phyloP scores from a whole-genome alignment of 2,888 invertebrate species.

The Anarsia innoxiella region DNA sequence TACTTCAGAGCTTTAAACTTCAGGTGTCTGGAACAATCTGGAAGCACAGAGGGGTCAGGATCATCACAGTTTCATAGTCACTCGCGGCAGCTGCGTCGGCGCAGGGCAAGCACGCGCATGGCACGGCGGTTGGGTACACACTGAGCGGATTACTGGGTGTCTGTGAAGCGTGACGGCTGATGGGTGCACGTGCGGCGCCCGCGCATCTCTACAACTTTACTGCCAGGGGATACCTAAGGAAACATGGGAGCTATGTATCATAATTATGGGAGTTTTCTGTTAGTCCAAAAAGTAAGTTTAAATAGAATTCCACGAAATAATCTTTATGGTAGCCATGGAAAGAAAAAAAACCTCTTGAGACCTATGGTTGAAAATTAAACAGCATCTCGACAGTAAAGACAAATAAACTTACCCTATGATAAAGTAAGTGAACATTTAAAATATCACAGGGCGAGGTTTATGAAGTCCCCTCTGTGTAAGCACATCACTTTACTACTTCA shows the following conservation, averaged over 20 bases:
- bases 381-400: no score
- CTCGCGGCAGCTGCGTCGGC: constrained; percentile 44
- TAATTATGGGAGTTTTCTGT: no score
- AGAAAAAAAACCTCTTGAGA: no score
- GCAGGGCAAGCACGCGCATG: constrained; percentile 52
- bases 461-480: no score
- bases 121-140: constrained; percentile 56
- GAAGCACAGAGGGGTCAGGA: constrained; percentile 34
- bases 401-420: no score
- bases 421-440: no score
- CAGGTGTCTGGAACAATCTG: constrained; percentile 21
- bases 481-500: no score
- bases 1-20: constrained; percentile 46
- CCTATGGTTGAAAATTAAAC: no score
- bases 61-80: constrained; percentile 54
- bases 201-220: constrained; percentile 36
- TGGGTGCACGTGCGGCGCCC: constrained; percentile 59
- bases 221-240: constrained; percentile 3
- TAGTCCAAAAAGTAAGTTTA: no score
- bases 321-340: no score
- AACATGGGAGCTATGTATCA: constrained; percentile 1
- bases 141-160: constrained; percentile 66
- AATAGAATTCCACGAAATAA: no score
- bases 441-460: no score
- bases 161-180: constrained; percentile 54